phyloP scores from a whole-genome alignment of 2,113 vertebrate genomes.

The Cyanoramphus novaezelandiae region DNA sequence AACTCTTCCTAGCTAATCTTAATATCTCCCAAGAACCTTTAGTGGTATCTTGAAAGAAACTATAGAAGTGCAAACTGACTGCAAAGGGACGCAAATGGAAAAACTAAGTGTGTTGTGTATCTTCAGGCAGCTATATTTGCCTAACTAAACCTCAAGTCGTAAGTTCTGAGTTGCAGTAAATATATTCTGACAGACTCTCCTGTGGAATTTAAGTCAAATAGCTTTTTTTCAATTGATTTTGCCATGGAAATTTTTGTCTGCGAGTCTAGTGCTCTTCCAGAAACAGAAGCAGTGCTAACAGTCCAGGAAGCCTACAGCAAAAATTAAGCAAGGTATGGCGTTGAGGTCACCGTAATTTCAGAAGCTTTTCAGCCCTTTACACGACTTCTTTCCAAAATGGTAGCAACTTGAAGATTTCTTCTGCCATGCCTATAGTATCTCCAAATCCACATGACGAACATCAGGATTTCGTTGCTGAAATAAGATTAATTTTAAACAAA shows the following conservation, averaged over 20 bases:
- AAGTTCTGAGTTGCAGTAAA: constrained; percentile 32
- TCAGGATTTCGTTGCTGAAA: constrained; percentile 95
- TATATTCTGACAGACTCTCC: constrained; percentile 12
- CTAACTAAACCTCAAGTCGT: constrained; percentile 50
- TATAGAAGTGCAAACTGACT: constrained; percentile 62
- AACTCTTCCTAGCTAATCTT: constrained; percentile 46
- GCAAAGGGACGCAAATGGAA: constrained; percentile 42
- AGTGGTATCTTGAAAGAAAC: constrained; percentile 60
- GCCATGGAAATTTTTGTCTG: constrained; percentile 15
- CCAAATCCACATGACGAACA: constrained; percentile 96
- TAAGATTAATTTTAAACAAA: background rate
- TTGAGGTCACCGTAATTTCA: constrained; percentile 12
- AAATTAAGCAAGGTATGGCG: background rate
- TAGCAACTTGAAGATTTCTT: background rate
- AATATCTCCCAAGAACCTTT: constrained; percentile 45
- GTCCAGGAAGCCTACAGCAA: constrained; percentile 1
- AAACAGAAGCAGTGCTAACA: constrained; percentile 14
- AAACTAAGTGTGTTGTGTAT: constrained; percentile 22
- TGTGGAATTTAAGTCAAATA: constrained; percentile 17
- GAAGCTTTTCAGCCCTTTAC: background rate
- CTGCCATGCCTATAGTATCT: constrained; percentile 85
- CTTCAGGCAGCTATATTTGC: constrained; percentile 45
- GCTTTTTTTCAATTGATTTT: constrained; percentile 35
- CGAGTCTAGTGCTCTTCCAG: background rate
- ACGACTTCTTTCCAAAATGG: background rate